Percentiles rank a stretch among this genome's conserved stretches.
Evolutionary conservation across 2,888 invertebrate genomes (phyloP).

Genomic region (Leucania comma): DNA sequence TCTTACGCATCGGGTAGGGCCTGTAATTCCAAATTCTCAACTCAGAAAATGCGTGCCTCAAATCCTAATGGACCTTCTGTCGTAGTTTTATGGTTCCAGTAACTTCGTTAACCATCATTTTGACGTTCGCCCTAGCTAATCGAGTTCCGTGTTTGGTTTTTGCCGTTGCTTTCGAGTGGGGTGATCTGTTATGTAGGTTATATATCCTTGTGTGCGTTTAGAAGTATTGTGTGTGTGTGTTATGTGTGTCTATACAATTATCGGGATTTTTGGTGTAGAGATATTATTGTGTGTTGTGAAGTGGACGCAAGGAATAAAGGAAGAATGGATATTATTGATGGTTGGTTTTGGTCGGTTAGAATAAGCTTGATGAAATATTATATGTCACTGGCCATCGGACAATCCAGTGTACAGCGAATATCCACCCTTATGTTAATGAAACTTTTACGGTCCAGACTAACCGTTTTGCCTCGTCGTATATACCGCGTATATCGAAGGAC

Average conservation of each 20-base stretch:
- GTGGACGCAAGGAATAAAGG: background rate
- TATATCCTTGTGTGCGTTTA: background rate
- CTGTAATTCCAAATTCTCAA: no score
- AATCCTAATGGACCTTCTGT: slow-evolving; percentile 8
- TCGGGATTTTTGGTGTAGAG: background rate
- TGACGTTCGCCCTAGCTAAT: slow-evolving; percentile 39
- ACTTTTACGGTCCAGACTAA: no score
- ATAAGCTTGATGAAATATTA: no score
- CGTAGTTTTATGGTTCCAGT: background rate
- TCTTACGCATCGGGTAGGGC: no score
- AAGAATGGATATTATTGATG: background rate
- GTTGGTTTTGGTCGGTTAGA: no score
- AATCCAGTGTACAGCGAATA: no score
- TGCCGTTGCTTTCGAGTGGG: slow-evolving; percentile 28
- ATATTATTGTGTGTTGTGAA: background rate
- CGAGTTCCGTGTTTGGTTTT: slow-evolving; percentile 47
- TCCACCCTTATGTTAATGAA: no score
- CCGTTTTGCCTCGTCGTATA: no score
- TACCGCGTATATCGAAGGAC: no score
- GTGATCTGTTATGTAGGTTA: slow-evolving; percentile 23
- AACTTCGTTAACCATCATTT: slow-evolving; percentile 41
- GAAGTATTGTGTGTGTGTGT: background rate
- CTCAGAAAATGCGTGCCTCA: no score
- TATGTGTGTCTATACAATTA: slow-evolving; percentile 29
- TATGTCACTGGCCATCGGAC: no score